phyloP scores from a whole-genome alignment of 2,797 vertebrate genomes.

The Vireo griseus region DNA sequence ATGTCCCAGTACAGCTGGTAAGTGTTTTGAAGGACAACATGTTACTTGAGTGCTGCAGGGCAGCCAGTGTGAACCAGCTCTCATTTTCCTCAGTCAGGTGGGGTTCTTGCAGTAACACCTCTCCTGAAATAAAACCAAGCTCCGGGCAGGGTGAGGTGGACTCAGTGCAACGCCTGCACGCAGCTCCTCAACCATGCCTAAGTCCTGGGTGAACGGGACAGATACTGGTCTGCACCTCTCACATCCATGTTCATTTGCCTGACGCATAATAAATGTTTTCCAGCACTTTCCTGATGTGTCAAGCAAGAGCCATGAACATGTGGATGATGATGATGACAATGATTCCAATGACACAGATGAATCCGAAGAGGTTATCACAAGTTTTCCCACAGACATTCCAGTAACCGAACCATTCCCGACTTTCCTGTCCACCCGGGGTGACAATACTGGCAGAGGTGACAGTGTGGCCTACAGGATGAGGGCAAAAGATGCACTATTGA shows the following conservation, averaged over 20 bases:
- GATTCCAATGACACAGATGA: conserved; percentile 68
- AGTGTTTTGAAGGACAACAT: neutral
- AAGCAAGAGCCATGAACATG: conserved; percentile 65
- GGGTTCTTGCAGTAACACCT: neutral
- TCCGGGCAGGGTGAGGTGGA: neutral
- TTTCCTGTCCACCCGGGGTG: conserved; percentile 36
- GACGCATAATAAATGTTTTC: neutral
- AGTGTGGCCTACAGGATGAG: conserved; percentile 50
- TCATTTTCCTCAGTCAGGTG: neutral
- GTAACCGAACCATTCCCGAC: conserved; percentile 7
- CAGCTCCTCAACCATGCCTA: neutral
- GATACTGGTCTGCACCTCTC: neutral
- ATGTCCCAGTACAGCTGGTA: conserved; percentile 53
- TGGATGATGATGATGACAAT: conserved; percentile 12
- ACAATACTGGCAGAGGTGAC: conserved; percentile 65
- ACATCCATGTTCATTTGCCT: neutral
- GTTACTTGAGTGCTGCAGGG: neutral
- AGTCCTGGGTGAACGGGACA: neutral
- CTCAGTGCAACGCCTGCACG: accelerated
- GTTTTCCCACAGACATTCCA: conserved; percentile 36
- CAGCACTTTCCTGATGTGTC: conserved; percentile 52
- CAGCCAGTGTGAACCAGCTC: neutral
- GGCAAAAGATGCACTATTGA: neutral
- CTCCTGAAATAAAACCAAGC: neutral
- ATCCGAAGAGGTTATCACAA: conserved; percentile 54